Base-by-base conservation (phyloP, 2,888 invertebrate species). In the Cylindroiulus punctatus region DNA sequence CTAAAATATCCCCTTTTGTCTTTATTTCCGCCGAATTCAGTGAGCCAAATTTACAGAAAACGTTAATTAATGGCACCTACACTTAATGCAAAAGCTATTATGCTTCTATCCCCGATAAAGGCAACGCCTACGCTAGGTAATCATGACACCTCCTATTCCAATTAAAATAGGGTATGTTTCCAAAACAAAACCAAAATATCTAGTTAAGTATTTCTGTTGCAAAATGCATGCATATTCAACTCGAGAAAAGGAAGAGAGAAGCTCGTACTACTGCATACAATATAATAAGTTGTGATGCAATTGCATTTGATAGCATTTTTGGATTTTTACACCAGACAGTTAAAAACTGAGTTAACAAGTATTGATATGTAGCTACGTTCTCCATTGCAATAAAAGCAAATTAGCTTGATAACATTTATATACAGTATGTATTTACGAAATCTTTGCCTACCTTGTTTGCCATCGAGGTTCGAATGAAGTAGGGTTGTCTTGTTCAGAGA, bases 401-500 rank as follows among this genome's bases (percentile, higher is more conserved):
- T 44, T 44, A 14, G 14, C 44, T 44, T 8, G 12, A 44, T 52
- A 4, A 52, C 14, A n/a, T 52, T 52, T 19, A 30, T 76, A 26
- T 14, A 65, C 26, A 65, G 10, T 4, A 40, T 4, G 8, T 8
- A 40, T n/a, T n/a, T n/a, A 30, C 26, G 30, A 0, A 17, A 30
- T 3, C 3, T 76, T 10, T 30, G 12, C 76, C 87, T 88, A 92
- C 92, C 92, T 91, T 85, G 91, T 92, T 30, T 90, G 84, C 84
- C 89, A 88, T 47, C 89, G 89, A 32, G 90, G 94, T 8, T 90
- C 89, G 90, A 96, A 96, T n/a, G 96, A 95, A 8, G 96, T 94
- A 0, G 96, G 96, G 91, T 96, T 96, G 91, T 96, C 96, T 90
- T 96, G 95, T 87, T 95, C 94, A 10, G 95, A 95, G 91, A 96